Evolutionary conservation across 2,113 vertebrate species (phyloP), one percentile per base, ranked within the genome.

Genomic region (Empidonax traillii): DNA sequence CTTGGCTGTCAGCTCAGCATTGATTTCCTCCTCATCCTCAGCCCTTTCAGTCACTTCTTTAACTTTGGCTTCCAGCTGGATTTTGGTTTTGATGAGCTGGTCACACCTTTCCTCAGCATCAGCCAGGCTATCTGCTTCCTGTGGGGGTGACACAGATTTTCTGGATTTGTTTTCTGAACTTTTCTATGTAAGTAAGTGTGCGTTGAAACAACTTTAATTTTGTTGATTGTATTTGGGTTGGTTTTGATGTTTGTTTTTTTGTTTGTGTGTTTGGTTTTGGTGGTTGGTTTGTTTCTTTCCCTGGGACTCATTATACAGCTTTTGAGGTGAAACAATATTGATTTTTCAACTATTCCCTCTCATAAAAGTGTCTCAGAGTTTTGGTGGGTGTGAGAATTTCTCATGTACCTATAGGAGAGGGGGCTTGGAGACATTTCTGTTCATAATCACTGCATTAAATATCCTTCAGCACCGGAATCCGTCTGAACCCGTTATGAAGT

Each of bases 71-170:
- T 99, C 99, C 4, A 99, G 95, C 17, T 98, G 95, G 63, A 98
- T 98, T 98, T 99, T 99, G 52, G 96, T 98, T 98, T 99, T 99
- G 47, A 99, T 99, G n/a, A 99, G 86, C 51, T 98, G 99, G 77
- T 99, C 99, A 24, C 98, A 99, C 8, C 99, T 97, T 75, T 99
- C 99, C 46, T 99, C 98, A 33, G 99, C 98, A 97, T 99, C 99
- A 41, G 98, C 98, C 85, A 99, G 41, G 41, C 16, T 98, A 76
- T 99, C 99, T 30, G 97, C 82, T 96, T 99, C 98, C 99, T 99
- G 31, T 8, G 20, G 6, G 12, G 14, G 25, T 85, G 20, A 74
- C 1, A 82, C 2, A 79, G 15, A 12, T 37, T 41, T 71, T 84
- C 25, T 24, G 65, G 1, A 3, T 41, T 67, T 61, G 12, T 75